Percentiles rank a stretch among this genome's conserved stretches.
phyloP scores from a whole-genome alignment of 2,113 vertebrate species.

The Orthonyx spaldingii region DNA sequence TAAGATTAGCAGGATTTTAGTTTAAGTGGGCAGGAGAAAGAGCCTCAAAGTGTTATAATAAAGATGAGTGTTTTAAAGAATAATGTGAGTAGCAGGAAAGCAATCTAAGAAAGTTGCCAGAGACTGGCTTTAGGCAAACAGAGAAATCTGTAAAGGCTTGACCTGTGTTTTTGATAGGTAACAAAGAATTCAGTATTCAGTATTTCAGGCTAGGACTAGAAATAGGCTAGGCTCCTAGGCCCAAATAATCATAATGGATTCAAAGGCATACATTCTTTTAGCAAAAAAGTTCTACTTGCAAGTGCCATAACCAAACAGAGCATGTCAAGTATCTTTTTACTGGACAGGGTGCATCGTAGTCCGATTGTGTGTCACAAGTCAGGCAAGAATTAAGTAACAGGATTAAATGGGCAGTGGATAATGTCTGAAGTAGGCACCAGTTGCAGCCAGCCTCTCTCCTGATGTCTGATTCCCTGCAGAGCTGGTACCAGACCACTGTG shows the following conservation, averaged over 20 bases:
- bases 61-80: neutral
- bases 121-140: neutral
- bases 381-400: neutral
- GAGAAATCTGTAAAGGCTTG: neutral
- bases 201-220: neutral
- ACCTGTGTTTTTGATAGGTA: neutral
- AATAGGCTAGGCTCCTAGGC: neutral
- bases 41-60: neutral
- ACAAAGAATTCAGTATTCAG: neutral
- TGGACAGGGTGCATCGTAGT: neutral
- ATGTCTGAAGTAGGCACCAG: neutral
- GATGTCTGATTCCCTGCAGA: neutral
- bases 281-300: neutral
- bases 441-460: neutral
- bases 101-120: neutral
- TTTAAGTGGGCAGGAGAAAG: neutral
- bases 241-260: neutral
- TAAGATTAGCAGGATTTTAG: neutral
- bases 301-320: neutral
- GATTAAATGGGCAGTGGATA: neutral
- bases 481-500: neutral
- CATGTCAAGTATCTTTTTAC: neutral
- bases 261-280: neutral
- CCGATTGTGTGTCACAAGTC: fast-evolving
- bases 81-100: neutral